Evolutionary conservation across 2,797 vertebrate species (phyloP), one percentile per base, ranked within the genome.

Genomic region (Pangasius larnaudii): DNA sequence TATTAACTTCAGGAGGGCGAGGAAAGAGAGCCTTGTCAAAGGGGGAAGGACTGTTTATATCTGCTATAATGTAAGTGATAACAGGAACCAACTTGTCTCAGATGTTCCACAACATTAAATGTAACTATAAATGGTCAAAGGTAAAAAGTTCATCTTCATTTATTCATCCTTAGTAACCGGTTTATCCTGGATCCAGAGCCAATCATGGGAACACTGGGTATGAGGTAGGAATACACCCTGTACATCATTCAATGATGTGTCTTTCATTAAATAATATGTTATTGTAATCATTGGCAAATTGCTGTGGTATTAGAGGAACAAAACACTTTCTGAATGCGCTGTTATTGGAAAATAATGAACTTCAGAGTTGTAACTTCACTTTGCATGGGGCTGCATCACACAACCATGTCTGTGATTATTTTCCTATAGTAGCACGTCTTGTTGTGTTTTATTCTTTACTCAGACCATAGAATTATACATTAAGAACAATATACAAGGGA

Each of bases 1-100:
- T 42, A 80, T 59, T 80, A 80, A 36, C 53, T 80, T 36, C 49
- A 58, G 19, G 53, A 58, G 19, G 5, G 22, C 14, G 10, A 58
- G 56, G 18, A 24, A 59, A 8, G 13, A 61, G 5, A 42, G 13
- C 30, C 22, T 51, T 77, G 27, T 30, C 46, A n/a, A 53, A 30
- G 19, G 9, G 3, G 30, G 18, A 63, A 59, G 56, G 53, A 42
- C 53, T 81, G 78, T 59, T 63, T 81, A 81, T 81, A 80, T 80
- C 56, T 58, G 51, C 78, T 80, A 24, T 24, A 80, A 59, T 5
- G 33, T 24, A 24, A 80, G 53, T 36, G 51, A 80, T 59, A 59
- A 59, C 33, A 80, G 78, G 33, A 80, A 36, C 53, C 22, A 36
- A 59, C 16, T 10, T 79, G 51, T 10, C n/a, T 58, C 51, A 36